Evolutionary conservation across 2,888 invertebrate species (phyloP), one percentile per base, ranked within the genome.

Genomic region (Nudaria mundana): DNA sequence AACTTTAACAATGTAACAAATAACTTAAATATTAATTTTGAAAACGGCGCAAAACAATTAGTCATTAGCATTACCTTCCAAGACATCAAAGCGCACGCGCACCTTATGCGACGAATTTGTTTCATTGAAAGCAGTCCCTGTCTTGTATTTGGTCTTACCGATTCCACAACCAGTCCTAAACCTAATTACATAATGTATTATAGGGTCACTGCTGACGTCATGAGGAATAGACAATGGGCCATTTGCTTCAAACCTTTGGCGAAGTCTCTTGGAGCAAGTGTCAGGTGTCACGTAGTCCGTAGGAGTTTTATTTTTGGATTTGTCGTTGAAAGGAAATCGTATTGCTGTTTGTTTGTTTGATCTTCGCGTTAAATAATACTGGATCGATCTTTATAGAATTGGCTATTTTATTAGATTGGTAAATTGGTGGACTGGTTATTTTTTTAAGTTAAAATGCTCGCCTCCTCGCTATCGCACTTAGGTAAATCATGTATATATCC

Each of bases 201-300:
- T 11, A 40, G 26, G 22, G 16, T 32, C 14, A 32, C 5, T 30
- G 32, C 36, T 55, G 52, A 63, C 66, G 66, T 56, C 62, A 53
- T 34, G 30, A 6, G 20, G 7, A 12, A 16, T 24, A 40, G 37
- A 65, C 66, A 65, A 65, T 65, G 47, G 58, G 33, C 56, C 63
- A 52, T 65, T 65, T 56, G 44, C 11, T 20, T n/a, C 33, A 29
- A 42, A 13, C 31, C 31, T 56, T 49, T 40, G 61, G 56, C 34
- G 12, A 11, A 26, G 50, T 38, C 31, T 43, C 28, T 23, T 28
- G 39, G 37, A 40, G 33, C 43, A 32, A 26, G 42, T 55, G 53
- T 32, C 26, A n/a, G 11, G 1, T 12, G 59, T 57, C 66, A 65
- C 65, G 63, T 65, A 65, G 54, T 34, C 45, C 36, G 33, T 20